Evolutionary conservation across 2,888 invertebrate genomes (phyloP).

Genomic region (Amiota mariae): DNA sequence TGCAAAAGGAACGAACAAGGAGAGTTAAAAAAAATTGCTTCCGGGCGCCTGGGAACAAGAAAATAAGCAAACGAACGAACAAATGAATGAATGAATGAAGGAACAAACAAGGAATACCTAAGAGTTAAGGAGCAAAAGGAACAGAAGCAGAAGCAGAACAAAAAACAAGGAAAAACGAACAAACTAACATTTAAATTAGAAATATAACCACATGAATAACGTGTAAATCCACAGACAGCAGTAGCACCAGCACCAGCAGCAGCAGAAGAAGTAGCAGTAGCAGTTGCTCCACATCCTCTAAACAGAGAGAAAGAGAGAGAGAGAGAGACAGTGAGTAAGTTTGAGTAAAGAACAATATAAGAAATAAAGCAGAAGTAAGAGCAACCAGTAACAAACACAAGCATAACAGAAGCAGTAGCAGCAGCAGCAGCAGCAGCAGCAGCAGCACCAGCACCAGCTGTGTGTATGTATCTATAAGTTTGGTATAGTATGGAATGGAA

Average conservation of each 20-base stretch:
- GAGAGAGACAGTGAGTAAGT: conserved; percentile 11
- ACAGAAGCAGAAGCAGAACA: conserved; percentile 32
- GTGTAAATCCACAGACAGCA: conserved; percentile 13
- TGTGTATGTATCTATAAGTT: not conserved
- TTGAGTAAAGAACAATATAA: not conserved
- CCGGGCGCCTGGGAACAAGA: conserved; percentile 37
- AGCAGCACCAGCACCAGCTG: not conserved
- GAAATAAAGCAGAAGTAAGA: too few relatives aligned
- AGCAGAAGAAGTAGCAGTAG: not conserved
- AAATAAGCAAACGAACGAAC: conserved; percentile 35
- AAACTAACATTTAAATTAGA: conserved; percentile 59
- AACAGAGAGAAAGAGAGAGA: not conserved
- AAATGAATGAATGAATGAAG: conserved; percentile 4
- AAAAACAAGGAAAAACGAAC: conserved; percentile 28
- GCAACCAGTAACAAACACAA: too few relatives aligned
- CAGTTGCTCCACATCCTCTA: not conserved
- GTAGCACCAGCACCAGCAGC: not conserved
- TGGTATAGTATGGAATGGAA: not conserved
- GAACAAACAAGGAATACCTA: conserved; percentile 12
- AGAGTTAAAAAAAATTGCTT: conserved; percentile 42
- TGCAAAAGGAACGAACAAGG: conserved; percentile 29
- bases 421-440: too few relatives aligned
- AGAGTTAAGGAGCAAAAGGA: conserved; percentile 19
- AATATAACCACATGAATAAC: conserved; percentile 38
- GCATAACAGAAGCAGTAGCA: too few relatives aligned